A percentile compares a stretch with the other conserved stretches of the same genome.
Evolutionary conservation across 2,797 vertebrate genomes (phyloP).

Genomic region (Ataeniobius toweri): DNA sequence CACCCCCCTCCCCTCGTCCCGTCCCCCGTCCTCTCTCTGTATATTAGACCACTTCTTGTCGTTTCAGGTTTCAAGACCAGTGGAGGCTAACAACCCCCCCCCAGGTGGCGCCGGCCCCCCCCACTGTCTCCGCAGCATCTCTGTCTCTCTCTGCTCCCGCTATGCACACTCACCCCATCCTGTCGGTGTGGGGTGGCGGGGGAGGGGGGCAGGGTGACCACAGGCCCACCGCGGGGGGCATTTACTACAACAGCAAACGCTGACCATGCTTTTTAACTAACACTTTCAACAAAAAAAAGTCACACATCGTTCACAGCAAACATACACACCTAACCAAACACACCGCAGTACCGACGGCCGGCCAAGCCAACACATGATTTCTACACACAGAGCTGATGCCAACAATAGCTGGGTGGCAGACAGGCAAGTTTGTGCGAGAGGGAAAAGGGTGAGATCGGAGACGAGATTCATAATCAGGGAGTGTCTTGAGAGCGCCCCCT

Average conservation of each 20-base stretch:
- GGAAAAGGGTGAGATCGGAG: slow-evolving; percentile 67
- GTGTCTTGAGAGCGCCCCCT: slow-evolving; percentile 57
- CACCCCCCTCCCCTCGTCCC: slow-evolving; percentile 12
- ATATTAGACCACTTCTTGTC: slow-evolving; percentile 90
- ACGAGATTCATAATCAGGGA: slow-evolving; percentile 54
- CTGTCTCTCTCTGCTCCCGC: slow-evolving; percentile 86
- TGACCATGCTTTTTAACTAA: slow-evolving; percentile 70
- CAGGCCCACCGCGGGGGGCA: slow-evolving; percentile 79
- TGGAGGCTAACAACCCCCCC: slow-evolving; percentile 87
- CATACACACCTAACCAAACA: slow-evolving; percentile 50
- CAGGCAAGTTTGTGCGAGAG: slow-evolving; percentile 64
- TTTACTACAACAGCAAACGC: slow-evolving; percentile 88
- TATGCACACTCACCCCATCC: slow-evolving; percentile 88
- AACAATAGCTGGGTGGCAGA: slow-evolving; percentile 66
- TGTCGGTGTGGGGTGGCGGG: slow-evolving; percentile 85
- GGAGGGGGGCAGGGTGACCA: slow-evolving; percentile 84
- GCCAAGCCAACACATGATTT: slow-evolving; percentile 73
- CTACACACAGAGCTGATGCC: slow-evolving; percentile 72
- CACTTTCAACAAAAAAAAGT: neutral
- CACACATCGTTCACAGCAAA: slow-evolving; percentile 8
- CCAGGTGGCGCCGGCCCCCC: slow-evolving; percentile 84
- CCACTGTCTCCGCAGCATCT: slow-evolving; percentile 85
- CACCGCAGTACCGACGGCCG: slow-evolving; percentile 61
- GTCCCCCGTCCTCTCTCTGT: slow-evolving; percentile 76
- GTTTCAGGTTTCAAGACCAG: slow-evolving; percentile 90